Conservation (phyloP, 2,888 invertebrate species). For the Parnassius glacialis region DNA sequence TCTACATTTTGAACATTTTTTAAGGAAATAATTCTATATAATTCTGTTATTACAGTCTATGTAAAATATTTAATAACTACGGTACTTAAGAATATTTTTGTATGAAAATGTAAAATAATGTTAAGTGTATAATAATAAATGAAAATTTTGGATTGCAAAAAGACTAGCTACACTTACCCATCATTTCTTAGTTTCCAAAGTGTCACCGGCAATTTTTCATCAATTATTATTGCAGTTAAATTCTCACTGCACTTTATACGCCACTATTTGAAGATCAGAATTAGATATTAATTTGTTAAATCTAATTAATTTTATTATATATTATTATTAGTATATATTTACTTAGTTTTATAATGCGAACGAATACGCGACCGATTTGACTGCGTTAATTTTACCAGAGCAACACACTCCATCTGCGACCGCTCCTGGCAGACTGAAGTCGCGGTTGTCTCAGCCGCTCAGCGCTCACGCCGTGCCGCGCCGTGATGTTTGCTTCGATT, state of each 20-base stretch:
- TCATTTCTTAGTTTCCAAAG: constrained; percentile 40
- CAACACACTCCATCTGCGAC: constrained; percentile 47
- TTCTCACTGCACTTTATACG: constrained; percentile 40
- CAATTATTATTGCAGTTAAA: constrained; percentile 28
- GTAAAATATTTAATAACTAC: too few species aligned
- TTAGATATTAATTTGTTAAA: constrained; percentile 39
- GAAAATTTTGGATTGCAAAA: constrained; percentile 3
- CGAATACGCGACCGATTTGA: constrained; percentile 63
- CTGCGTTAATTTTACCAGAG: constrained; percentile 41
- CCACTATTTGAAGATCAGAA: constrained; percentile 36
- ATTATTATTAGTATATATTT: constrained; percentile 25
- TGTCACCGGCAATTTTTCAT: constrained; percentile 36
- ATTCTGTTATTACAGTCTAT: too few species aligned
- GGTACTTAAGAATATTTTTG: too few species aligned
- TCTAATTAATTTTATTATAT: too few species aligned
- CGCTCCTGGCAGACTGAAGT: constrained; percentile 62
- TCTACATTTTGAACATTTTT: too few species aligned
- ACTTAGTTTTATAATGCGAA: constrained; percentile 38
- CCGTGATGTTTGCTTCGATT: constrained; percentile 39
- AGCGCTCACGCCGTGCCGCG: neutral
- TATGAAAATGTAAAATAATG: too few species aligned
- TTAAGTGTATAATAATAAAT: too few species aligned
- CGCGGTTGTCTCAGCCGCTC: neutral
- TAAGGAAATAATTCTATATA: too few species aligned
- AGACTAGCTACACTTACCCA: constrained; percentile 50